These are phyloP conservation scores for Leptodactylus fallax DNA, from an alignment of 2,797 vertebrate genomes.

Conservation along the genomic window DNA sequence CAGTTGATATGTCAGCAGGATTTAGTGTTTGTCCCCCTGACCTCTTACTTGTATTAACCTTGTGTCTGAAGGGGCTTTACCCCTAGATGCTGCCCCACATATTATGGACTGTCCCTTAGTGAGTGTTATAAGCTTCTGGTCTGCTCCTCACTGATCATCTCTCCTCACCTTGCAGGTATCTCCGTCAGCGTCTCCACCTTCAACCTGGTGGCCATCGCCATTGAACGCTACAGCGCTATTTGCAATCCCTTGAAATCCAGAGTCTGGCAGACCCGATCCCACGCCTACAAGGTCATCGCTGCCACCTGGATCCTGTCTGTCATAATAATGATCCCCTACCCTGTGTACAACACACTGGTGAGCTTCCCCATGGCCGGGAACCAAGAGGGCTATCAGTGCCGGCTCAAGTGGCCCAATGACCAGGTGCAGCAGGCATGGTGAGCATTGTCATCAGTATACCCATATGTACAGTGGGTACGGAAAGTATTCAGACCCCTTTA, in stretches of 20 bases:
- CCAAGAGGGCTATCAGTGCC: slow-evolving; percentile 76
- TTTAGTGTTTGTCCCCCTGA: too few relatives aligned
- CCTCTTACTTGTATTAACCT: too few relatives aligned
- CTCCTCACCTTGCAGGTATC: slow-evolving; percentile 78
- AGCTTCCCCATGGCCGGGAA: slow-evolving; percentile 54
- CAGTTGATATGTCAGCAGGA: not conserved
- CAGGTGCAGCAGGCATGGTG: slow-evolving; percentile 86
- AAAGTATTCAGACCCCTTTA: too few relatives aligned
- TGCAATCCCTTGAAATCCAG: slow-evolving; percentile 93
- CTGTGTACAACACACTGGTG: slow-evolving; percentile 82
- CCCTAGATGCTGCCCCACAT: too few relatives aligned
- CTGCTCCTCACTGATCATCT: not conserved
- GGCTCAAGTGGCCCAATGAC: slow-evolving; percentile 82
- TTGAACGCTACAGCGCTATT: slow-evolving; percentile 96
- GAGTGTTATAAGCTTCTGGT: too few relatives aligned
- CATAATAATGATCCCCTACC: slow-evolving; percentile 92
- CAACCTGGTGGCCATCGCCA: slow-evolving; percentile 93
- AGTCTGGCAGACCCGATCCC: slow-evolving; percentile 95
- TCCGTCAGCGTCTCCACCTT: slow-evolving; percentile 96
- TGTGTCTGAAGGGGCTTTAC: too few relatives aligned
- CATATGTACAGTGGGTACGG: too few relatives aligned
- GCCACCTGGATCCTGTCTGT: slow-evolving; percentile 89
- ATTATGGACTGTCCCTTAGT: too few relatives aligned
- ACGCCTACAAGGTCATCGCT: slow-evolving; percentile 90
- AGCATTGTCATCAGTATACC: slow-evolving; percentile 64